Evolutionary conservation across 35 echinoderm and acorn worm species (phyloP).

Genomic region (Eucidaris tribuloides): DNA sequence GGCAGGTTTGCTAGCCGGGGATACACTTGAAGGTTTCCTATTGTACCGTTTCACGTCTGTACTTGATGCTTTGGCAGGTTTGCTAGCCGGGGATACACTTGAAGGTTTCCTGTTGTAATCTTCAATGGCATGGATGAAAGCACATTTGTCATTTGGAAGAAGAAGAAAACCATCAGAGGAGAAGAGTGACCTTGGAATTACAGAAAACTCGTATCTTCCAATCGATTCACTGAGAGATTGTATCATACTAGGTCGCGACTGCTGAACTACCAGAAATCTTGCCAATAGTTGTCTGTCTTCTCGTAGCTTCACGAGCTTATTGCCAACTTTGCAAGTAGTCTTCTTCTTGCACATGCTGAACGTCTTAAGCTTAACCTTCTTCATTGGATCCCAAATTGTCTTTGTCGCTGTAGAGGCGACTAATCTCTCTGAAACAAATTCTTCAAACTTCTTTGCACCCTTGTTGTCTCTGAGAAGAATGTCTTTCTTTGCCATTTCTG

Average conservation of each 20-base stretch:
- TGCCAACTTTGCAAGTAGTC: not conserved
- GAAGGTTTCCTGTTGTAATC: not conserved
- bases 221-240: slow-evolving; percentile 32
- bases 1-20: too few species aligned
- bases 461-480: slow-evolving; percentile 19
- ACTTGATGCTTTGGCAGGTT: not conserved
- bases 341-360: slow-evolving; percentile 16
- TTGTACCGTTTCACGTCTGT: slow-evolving; percentile 10
- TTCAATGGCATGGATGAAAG: slow-evolving; percentile 25
- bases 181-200: slow-evolving; percentile 51
- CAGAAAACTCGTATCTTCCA: slow-evolving; percentile 37
- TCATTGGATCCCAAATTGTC: slow-evolving; percentile 1
- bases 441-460: not conserved
- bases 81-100: not conserved
- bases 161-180: slow-evolving; percentile 42
- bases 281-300: slow-evolving; percentile 22
- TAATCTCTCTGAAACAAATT: slow-evolving; percentile 23
- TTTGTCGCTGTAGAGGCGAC: not conserved
- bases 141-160: slow-evolving; percentile 43
- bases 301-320: not conserved
- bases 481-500: not conserved
- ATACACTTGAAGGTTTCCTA: too few species aligned
- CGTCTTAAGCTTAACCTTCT: not conserved
- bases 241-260: slow-evolving; percentile 20
- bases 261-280: slow-evolving; percentile 24